These are phyloP conservation scores for Bombus waltoni DNA, from an alignment of 1,140 invertebrate species.

Conservation along the genomic window DNA sequence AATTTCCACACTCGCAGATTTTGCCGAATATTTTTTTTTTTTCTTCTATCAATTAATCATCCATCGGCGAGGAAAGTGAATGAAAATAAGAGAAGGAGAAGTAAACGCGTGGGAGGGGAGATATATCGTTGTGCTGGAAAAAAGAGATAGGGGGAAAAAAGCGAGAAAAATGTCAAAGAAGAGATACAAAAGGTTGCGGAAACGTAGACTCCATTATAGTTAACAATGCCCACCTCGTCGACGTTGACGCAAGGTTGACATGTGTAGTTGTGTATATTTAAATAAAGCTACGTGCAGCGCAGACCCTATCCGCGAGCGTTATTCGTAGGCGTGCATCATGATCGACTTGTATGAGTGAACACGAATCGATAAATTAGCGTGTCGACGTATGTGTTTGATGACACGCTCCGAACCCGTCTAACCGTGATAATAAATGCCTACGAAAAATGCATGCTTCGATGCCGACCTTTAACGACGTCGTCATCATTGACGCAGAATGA, in stretches of 20 bases:
- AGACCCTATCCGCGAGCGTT: background rate
- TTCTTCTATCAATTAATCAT: background rate
- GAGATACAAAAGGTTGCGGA: conserved; percentile 7
- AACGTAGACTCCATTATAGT: conserved; percentile 6
- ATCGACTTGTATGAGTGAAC: conserved; percentile 32
- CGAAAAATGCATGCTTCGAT: conserved; percentile 23
- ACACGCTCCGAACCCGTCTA: conserved; percentile 22
- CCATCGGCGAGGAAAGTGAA: background rate
- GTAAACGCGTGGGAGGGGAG: background rate
- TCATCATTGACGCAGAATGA: conserved; percentile 38
- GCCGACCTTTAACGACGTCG: conserved; percentile 34
- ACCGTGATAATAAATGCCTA: conserved; percentile 17
- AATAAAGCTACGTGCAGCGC: background rate
- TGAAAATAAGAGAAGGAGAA: background rate
- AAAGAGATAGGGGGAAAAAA: background rate
- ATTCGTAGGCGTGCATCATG: conserved; percentile 27
- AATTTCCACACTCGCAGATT: background rate
- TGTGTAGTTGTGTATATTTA: conserved; percentile 45
- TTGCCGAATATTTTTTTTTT: background rate
- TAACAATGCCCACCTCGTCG: conserved; percentile 28
- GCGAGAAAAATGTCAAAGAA: conserved; percentile 18
- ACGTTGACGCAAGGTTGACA: conserved; percentile 55
- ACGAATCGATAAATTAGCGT: conserved; percentile 60
- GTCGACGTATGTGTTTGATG: conserved; percentile 23
- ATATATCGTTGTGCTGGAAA: background rate